Evolutionary conservation across 2,888 invertebrate genomes (phyloP), one percentile per base, ranked within the genome.

Genomic region (Plutella xylostella): DNA sequence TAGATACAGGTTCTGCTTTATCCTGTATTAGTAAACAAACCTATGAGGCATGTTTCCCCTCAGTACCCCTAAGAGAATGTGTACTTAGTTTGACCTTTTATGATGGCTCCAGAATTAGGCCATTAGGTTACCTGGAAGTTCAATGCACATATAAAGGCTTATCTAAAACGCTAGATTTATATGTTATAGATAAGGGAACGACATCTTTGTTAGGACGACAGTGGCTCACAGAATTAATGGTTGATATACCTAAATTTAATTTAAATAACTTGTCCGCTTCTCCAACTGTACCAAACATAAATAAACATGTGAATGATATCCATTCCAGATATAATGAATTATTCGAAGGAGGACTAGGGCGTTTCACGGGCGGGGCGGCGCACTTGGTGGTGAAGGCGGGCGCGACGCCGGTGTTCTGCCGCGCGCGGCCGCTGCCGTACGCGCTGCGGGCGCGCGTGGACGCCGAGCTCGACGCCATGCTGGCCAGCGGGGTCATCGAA

Each of bases 1-100:
- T 55, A 0, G 58, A 60, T 37, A 60, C 56, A 0, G 56, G 57
- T 1, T 45, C 53, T 0, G 52, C 53, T 1, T 40, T 58, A 18
- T 18, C 35, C 11, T 35, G 35, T 17, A 35, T 35, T 18, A 35
- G 35, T 17, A 35, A 35, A 35, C 35, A 35, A 35, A 35, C 35
- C 4, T 35, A 35, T 18, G 18, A 12, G 9, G 18, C 5, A 18
- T 18, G 35, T 35, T 35, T n/a, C 17, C 5, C 9, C 6, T 5
- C 6, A 11, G 17, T 35, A 18, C 15, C 5, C 5, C 17, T 35
- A 35, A 35, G 18, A 35, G 11, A 15, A 12, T 35, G 18, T 17
- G 9, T 9, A 35, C 12, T 18, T 18, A 35, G 11, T 2, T 17
- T 35, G 11, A 35, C 18, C 11, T 35, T 35, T 18, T 35, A 35